phyloP scores from a whole-genome alignment of 2,888 invertebrate species.

The Mylabris sibirica region DNA sequence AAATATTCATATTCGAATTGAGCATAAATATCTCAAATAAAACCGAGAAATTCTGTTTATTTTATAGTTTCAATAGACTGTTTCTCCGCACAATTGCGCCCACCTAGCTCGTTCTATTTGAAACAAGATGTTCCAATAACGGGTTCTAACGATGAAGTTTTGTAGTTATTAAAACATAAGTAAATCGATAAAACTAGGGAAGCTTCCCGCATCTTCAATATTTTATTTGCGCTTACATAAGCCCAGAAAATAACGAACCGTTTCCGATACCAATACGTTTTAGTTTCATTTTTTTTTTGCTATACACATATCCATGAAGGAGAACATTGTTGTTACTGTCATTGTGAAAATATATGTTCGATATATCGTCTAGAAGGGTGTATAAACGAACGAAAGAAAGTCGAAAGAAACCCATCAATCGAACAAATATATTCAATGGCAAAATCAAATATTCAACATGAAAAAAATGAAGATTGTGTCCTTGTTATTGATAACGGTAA shows the following conservation, averaged over 20 bases:
- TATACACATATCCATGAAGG: background rate
- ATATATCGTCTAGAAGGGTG: background rate
- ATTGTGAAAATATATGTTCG: constrained; percentile 1
- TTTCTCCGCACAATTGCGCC: no score
- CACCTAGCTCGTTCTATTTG: no score
- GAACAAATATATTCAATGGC: background rate
- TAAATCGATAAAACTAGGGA: constrained; percentile 19
- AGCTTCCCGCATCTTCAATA: constrained; percentile 33
- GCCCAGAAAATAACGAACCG: constrained; percentile 40
- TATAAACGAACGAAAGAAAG: background rate
- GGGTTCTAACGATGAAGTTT: no score
- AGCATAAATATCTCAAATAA: no score
- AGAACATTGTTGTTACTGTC: background rate
- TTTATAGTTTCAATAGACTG: no score
- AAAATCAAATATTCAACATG: background rate
- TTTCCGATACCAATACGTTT: constrained; percentile 38
- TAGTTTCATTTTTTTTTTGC: constrained; percentile 27
- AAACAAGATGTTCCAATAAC: no score
- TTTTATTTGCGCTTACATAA: constrained; percentile 43
- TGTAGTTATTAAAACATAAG: background rate
- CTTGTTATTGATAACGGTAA: background rate
- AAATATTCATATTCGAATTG: no score
- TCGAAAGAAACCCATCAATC: background rate
- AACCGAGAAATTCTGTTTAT: no score
- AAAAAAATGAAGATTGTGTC: background rate